A percentile compares a stretch with the other conserved stretches of the same genome.
Conservation (phyloP, 1,140 invertebrate species). For the Dinothrombium tinctorium region DNA sequence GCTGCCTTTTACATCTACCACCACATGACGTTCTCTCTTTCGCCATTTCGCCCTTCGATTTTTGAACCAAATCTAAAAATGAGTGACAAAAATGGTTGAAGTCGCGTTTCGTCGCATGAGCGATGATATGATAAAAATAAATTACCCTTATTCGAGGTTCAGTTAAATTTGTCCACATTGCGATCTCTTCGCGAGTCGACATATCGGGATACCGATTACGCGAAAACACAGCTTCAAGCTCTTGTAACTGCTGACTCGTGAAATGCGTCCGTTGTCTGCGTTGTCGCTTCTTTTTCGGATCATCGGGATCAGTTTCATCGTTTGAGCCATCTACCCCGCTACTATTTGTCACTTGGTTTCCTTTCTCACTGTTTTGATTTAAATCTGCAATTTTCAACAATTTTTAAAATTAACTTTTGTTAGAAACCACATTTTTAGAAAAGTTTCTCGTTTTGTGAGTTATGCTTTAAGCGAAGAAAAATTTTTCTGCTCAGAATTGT, state of each 20-base stretch:
- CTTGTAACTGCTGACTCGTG: constrained; percentile 80
- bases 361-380: no score
- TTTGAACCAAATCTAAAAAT: constrained; percentile 51
- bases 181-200: constrained; percentile 92
- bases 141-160: constrained; percentile 94
- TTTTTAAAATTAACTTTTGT: no score
- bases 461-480: no score
- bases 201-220: constrained; percentile 96
- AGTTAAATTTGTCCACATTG: constrained; percentile 93
- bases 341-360: neutral
- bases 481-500: no score
- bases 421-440: no score
- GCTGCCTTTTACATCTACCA: constrained; percentile 61
- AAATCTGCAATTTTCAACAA: no score
- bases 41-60: constrained; percentile 89
- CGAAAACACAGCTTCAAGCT: constrained; percentile 67
- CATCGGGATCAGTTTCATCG: neutral
- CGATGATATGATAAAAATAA: neutral
- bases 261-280: constrained; percentile 81
- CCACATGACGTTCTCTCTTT: constrained; percentile 87
- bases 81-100: neutral
- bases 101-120: neutral
- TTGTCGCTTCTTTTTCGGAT: constrained; percentile 42
- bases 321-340: neutral
- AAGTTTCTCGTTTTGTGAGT: no score